Evolutionary conservation across 2,888 invertebrate genomes (phyloP).

Genomic region (Oxycera nigricornis): DNA sequence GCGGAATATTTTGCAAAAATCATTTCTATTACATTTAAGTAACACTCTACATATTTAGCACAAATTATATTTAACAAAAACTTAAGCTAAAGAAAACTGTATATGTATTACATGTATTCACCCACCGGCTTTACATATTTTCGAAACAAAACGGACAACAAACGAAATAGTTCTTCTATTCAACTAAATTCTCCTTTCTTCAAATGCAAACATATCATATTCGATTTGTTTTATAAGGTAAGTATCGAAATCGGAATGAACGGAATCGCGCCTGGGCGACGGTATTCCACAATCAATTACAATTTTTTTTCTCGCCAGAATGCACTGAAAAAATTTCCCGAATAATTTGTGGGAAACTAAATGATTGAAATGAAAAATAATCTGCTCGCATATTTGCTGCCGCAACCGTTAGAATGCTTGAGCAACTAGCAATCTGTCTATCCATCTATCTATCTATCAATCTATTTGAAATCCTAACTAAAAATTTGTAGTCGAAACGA

Average conservation of each 20-base stretch:
- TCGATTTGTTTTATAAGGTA: not conserved
- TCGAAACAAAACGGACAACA: constrained; percentile 20
- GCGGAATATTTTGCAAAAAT: constrained; percentile 1
- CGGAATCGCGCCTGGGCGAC: too few relatives aligned
- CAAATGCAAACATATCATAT: constrained; percentile 31
- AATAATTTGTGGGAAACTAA: not conserved
- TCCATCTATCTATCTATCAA: not conserved
- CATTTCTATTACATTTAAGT: not conserved
- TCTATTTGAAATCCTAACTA: not conserved
- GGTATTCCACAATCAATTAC: too few relatives aligned
- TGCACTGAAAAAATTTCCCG: not conserved
- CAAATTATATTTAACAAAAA: constrained; percentile 19
- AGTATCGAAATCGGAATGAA: too few relatives aligned
- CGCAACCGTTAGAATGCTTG: constrained; percentile 3
- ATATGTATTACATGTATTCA: constrained; percentile 24
- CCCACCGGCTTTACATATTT: constrained; percentile 41
- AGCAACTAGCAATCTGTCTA: too few relatives aligned
- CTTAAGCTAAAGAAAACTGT: constrained; percentile 10
- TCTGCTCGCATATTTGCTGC: constrained; percentile 19
- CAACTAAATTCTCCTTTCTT: not conserved
- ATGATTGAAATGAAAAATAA: not conserved
- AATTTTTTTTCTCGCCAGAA: not conserved
- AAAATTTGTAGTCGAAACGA: constrained; percentile 8
- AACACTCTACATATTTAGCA: constrained; percentile 11
- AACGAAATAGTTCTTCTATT: not conserved